These are phyloP conservation scores for Felis catus DNA, from an alignment of 2,113 vertebrate species.

Conservation along the genomic window F.catus_Fca126_mat1.0 CM031412.1:104801001-104801500, in stretches of 20 bases:
- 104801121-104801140: background rate
- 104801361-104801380: conserved; percentile 71
- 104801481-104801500: no score
- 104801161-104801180: background rate
- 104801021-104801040: background rate
- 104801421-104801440: conserved; percentile 70
- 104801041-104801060: background rate
- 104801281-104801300: conserved; percentile 70
- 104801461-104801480: no score
- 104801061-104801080: conserved; percentile 10
- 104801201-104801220: conserved; percentile 29
- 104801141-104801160: background rate
- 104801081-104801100: background rate
- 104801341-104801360: conserved; percentile 73
- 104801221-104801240: conserved; percentile 58
- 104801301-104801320: conserved; percentile 66
- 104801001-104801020: background rate
- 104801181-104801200: background rate
- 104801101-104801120: background rate
- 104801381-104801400: conserved; percentile 66
- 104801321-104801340: conserved; percentile 9
- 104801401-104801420: conserved; percentile 80
- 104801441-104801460: background rate
- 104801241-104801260: conserved; percentile 56
- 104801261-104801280: conserved; percentile 32